Percentiles rank a stretch among this genome's conserved stretches.
These are phyloP conservation scores for Halcyon leucocephala DNA, from an alignment of 2,797 vertebrate species.

Conservation along the genomic window DNA sequence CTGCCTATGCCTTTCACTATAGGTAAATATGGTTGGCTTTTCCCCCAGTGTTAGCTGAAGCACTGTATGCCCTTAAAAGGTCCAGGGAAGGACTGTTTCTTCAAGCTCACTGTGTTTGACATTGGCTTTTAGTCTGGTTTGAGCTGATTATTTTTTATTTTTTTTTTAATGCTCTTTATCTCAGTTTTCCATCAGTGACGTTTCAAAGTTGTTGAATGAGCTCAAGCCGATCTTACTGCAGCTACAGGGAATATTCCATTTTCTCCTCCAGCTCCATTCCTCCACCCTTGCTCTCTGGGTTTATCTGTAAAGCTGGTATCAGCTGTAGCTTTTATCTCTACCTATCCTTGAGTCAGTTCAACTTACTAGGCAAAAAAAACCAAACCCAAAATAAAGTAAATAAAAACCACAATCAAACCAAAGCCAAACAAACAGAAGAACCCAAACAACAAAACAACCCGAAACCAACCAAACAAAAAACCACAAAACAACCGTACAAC, in stretches of 20 bases:
- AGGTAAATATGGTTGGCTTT: background rate
- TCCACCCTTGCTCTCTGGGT: background rate
- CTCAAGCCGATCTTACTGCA: background rate
- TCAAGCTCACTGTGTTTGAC: background rate
- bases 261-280: background rate
- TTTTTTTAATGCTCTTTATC: background rate
- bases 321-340: slow-evolving; percentile 21
- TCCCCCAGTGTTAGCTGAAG: background rate
- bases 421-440: too few relatives aligned
- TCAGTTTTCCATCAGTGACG: background rate
- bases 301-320: slow-evolving; percentile 18
- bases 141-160: background rate
- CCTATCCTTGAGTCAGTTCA: background rate
- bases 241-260: background rate
- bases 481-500: too few relatives aligned
- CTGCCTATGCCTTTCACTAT: background rate
- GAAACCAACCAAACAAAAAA: too few relatives aligned
- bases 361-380: background rate
- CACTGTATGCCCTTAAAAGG: background rate
- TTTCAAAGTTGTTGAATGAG: background rate
- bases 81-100: background rate
- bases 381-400: too few relatives aligned
- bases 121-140: background rate
- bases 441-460: too few relatives aligned
- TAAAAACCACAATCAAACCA: too few relatives aligned